These are phyloP conservation scores for Anoplius nigerrimus DNA, from an alignment of 2,888 invertebrate genomes.

Conservation along the genomic window DNA sequence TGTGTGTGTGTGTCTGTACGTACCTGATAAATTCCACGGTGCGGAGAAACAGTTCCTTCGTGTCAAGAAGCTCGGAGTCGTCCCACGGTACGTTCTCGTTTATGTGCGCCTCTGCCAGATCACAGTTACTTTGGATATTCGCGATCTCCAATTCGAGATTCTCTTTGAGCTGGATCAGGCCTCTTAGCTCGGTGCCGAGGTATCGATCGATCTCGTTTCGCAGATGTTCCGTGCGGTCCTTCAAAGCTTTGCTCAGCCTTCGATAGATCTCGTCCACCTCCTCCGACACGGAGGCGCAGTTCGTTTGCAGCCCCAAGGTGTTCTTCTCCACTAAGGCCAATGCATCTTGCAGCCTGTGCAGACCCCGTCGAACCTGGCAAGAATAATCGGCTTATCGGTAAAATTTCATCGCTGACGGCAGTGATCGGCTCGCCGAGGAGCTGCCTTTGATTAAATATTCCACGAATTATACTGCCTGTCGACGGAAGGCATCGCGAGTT, in stretches of 20 bases:
- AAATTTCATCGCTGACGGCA: too few species aligned
- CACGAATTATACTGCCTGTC: too few species aligned
- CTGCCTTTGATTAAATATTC: too few species aligned
- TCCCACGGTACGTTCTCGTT: conserved; percentile 94
- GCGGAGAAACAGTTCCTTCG: conserved; percentile 96
- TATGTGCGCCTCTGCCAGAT: conserved; percentile 96
- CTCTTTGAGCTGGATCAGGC: conserved; percentile 91
- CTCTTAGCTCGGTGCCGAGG: conserved; percentile 89
- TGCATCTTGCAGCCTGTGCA: conserved; percentile 92
- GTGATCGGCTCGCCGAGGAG: too few species aligned
- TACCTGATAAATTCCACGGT: conserved; percentile 92
- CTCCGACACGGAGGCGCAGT: conserved; percentile 92
- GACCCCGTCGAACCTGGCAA: conserved; percentile 84
- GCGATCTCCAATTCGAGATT: conserved; percentile 95
- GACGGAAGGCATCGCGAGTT: too few species aligned
- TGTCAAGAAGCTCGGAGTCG: conserved; percentile 93
- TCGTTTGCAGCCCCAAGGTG: conserved; percentile 89
- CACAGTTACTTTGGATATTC: conserved; percentile 97
- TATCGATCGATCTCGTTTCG: conserved; percentile 95
- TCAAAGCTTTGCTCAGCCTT: conserved; percentile 90
- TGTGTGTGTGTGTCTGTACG: too few species aligned
- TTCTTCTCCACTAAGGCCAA: conserved; percentile 91
- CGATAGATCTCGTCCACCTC: conserved; percentile 96
- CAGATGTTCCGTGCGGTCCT: conserved; percentile 91
- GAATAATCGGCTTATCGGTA: too few species aligned